These are phyloP conservation scores for Dicranocentrus wangi DNA, from an alignment of 2,888 invertebrate species.

Conservation along the genomic window DNA sequence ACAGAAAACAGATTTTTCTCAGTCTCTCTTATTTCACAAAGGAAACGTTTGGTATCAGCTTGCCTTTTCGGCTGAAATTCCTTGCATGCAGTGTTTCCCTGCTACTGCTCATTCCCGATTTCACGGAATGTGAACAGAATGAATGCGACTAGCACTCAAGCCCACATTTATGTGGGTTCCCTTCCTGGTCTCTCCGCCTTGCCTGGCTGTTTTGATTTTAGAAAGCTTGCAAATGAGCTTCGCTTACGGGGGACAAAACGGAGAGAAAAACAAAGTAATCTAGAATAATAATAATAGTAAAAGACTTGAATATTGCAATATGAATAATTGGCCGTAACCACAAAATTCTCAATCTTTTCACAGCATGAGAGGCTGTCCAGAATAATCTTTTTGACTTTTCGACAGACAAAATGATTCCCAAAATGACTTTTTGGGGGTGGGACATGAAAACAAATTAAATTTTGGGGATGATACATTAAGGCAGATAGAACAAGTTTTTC, in stretches of 20 bases:
- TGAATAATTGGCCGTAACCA: conserved; percentile 53
- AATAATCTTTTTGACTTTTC: no score
- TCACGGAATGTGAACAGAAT: conserved; percentile 1
- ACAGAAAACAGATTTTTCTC: no score
- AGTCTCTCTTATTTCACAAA: no score
- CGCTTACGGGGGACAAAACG: conserved; percentile 15
- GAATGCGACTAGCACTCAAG: neutral
- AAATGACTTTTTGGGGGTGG: no score
- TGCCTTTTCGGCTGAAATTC: no score
- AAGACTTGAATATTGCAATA: conserved; percentile 64
- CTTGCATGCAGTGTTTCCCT: no score
- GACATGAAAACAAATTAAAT: no score
- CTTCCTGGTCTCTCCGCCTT: conserved; percentile 13
- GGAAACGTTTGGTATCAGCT: no score
- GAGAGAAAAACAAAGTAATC: conserved; percentile 43
- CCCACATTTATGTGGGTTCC: conserved; percentile 53
- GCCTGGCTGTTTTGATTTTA: conserved; percentile 24
- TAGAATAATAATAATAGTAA: conserved; percentile 53
- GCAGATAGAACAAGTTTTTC: no score
- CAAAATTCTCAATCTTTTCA: neutral
- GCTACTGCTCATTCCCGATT: conserved; percentile 2
- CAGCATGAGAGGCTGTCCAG: no score
- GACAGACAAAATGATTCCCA: neutral
- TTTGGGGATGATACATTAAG: no score
- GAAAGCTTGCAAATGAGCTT: conserved; percentile 40